Percentiles rank a stretch among this genome's conserved stretches.
phyloP scores from a whole-genome alignment of 1,140 invertebrate genomes.

The Trichonephila inaurata region DNA sequence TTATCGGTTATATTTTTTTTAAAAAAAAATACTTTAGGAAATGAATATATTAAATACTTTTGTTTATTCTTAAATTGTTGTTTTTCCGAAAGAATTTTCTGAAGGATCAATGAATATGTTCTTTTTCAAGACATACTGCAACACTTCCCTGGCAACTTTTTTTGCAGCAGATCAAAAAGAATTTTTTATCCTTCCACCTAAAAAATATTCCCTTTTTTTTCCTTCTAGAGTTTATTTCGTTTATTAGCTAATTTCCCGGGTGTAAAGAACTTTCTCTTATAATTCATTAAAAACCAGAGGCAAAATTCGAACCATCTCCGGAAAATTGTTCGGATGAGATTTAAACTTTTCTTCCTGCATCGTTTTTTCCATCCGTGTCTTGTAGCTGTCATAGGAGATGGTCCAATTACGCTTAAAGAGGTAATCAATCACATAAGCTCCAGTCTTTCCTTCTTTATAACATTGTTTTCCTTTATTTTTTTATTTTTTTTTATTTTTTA shows the following conservation, averaged over 20 bases:
- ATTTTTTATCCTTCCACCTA: not conserved
- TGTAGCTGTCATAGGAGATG: constrained; percentile 40
- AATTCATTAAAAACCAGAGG: not conserved
- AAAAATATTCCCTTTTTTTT: not conserved
- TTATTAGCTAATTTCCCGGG: not conserved
- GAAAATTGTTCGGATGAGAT: constrained; percentile 12
- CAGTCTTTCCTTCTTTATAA: not conserved
- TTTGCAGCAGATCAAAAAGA: not conserved
- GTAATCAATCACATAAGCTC: constrained; percentile 35
- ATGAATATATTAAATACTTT: too few species aligned
- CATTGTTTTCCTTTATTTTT: constrained; percentile 8
- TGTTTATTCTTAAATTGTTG: too few species aligned
- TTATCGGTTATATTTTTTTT: too few species aligned
- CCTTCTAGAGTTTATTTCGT: not conserved
- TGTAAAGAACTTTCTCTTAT: not conserved
- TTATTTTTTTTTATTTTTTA: too few species aligned
- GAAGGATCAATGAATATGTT: too few species aligned
- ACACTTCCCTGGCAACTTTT: not conserved
- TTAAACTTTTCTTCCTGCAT: not conserved
- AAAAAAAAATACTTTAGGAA: too few species aligned
- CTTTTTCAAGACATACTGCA: too few species aligned
- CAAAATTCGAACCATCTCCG: not conserved
- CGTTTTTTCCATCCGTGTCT: not conserved
- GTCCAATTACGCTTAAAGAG: constrained; percentile 55
- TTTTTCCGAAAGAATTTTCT: too few species aligned